Conservation (phyloP, 2,888 invertebrate genomes). For the Drosophila nigritarsus region DNA sequence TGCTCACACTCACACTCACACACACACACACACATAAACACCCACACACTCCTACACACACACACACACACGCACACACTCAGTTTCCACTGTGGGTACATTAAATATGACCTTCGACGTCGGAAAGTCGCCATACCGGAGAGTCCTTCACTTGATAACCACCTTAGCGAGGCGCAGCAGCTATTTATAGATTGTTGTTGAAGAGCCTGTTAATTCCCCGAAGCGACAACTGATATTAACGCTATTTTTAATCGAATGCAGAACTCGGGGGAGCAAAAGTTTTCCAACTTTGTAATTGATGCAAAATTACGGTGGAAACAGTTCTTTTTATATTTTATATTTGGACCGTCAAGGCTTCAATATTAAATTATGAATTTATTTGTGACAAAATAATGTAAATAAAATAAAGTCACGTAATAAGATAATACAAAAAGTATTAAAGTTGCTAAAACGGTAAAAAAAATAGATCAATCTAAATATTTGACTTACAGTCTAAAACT, state of each 20-base stretch:
- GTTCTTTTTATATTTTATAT: neutral
- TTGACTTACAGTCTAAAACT: neutral
- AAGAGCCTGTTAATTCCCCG: slow-evolving; percentile 23
- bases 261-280: slow-evolving; percentile 2
- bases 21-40: neutral
- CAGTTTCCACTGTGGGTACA: slow-evolving; percentile 25
- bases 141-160: slow-evolving; percentile 42
- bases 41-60: neutral
- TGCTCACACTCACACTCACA: slow-evolving; percentile 20
- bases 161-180: slow-evolving; percentile 24
- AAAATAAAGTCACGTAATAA: neutral
- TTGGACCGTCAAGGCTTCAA: neutral
- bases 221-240: slow-evolving; percentile 33
- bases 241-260: slow-evolving; percentile 30
- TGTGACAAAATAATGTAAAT: neutral
- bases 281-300: neutral
- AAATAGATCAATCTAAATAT: neutral
- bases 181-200: slow-evolving; percentile 55
- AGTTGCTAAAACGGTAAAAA: neutral
- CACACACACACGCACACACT: neutral
- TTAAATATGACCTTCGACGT: slow-evolving; percentile 38
- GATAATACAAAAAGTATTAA: neutral
- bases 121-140: slow-evolving; percentile 25
- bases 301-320: neutral
- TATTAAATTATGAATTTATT: neutral